These are phyloP conservation scores for Periophthalmodon schlosseri DNA, from an alignment of 2,113 vertebrate species.

Conservation along the genomic window DNA sequence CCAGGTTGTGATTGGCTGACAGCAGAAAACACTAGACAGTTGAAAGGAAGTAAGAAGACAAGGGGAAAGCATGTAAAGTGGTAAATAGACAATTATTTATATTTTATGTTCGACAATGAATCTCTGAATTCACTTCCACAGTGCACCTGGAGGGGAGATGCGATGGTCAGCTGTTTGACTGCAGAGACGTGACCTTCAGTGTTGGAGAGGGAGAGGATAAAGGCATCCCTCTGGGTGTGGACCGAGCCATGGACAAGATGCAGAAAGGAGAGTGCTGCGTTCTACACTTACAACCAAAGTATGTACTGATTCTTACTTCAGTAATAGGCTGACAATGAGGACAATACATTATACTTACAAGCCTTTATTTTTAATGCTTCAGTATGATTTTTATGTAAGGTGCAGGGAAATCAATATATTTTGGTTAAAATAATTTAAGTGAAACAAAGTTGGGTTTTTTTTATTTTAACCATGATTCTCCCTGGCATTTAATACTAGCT, in stretches of 20 bases:
- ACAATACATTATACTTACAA: not conserved
- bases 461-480: too few species aligned
- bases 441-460: too few species aligned
- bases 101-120: not conserved
- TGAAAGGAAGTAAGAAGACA: too few species aligned
- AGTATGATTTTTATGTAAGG: too few species aligned
- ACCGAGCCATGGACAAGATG: constrained; percentile 96
- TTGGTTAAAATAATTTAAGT: too few species aligned
- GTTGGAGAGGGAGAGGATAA: constrained; percentile 92
- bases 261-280: constrained; percentile 91
- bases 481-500: too few species aligned
- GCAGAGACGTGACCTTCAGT: constrained; percentile 84
- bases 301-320: constrained; percentile 45
- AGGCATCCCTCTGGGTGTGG: constrained; percentile 89
- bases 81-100: not conserved
- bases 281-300: constrained; percentile 87
- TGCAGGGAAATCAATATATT: too few species aligned
- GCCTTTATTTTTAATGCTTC: too few species aligned
- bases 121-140: constrained; percentile 50
- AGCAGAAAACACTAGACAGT: too few species aligned
- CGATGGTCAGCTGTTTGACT: constrained; percentile 82
- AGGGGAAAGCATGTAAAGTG: too few species aligned
- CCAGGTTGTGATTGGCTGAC: too few species aligned
- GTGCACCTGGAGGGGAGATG: constrained; percentile 89
- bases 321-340: not conserved